phyloP scores from a whole-genome alignment of 1,140 invertebrate genomes.

The Aphaenogaster floridana region DNA sequence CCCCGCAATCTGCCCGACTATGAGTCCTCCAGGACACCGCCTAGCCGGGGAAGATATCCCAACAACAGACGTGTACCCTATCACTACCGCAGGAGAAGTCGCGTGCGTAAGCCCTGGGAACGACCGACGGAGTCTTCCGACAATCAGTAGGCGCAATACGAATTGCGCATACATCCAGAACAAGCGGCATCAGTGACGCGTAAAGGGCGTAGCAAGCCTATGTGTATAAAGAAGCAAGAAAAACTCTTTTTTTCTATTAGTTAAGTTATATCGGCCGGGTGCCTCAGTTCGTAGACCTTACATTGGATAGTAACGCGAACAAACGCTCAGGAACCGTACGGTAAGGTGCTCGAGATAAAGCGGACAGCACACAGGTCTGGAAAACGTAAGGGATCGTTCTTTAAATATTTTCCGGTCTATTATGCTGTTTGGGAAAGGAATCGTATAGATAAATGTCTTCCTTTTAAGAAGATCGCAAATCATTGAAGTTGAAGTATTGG shows the following conservation, averaged over 20 bases:
- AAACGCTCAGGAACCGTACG: background rate
- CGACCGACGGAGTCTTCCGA: constrained; percentile 13
- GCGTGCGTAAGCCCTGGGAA: constrained; percentile 57
- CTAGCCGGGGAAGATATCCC: background rate
- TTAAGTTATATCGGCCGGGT: constrained; percentile 64
- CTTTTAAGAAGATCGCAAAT: background rate
- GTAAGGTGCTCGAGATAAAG: background rate
- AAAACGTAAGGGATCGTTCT: background rate
- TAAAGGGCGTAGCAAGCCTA: constrained; percentile 36
- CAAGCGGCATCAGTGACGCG: constrained; percentile 42
- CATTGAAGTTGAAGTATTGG: background rate
- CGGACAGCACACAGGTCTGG: background rate
- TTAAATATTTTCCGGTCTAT: background rate
- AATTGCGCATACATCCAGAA: background rate
- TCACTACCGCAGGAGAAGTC: constrained; percentile 66
- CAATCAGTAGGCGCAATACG: background rate
- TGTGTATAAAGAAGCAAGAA: constrained; percentile 68
- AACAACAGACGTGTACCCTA: constrained; percentile 58
- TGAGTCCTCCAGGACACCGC: constrained; percentile 29
- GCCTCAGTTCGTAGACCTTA: background rate
- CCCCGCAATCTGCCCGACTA: constrained; percentile 52
- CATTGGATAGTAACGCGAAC: background rate
- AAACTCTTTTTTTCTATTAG: constrained; percentile 45
- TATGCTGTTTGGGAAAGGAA: background rate
- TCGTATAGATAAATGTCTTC: background rate